These are phyloP conservation scores for Seriola rivoliana DNA, from an alignment of 2,113 vertebrate species.

Conservation along the genomic window DNA sequence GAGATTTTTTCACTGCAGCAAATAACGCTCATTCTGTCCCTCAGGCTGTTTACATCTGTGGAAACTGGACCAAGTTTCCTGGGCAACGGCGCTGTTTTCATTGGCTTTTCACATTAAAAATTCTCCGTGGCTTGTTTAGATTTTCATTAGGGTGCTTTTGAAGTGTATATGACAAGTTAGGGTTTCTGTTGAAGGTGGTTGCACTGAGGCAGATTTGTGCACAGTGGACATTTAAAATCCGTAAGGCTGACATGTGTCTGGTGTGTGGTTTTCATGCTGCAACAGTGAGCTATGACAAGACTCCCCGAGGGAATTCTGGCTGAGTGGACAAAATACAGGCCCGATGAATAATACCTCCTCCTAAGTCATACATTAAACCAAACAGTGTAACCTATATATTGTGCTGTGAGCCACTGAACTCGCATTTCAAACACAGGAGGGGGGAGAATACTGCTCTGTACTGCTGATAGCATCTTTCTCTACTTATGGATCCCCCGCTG, in stretches of 20 bases:
- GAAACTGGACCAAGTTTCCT: conserved; percentile 47
- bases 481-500: not conserved
- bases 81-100: conserved; percentile 40
- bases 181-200: conserved; percentile 6
- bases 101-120: conserved; percentile 52
- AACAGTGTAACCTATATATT: conserved; percentile 24
- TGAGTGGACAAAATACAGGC: conserved; percentile 69
- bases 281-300: conserved; percentile 53
- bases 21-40: conserved; percentile 25
- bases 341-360: conserved; percentile 33
- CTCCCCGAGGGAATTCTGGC: conserved; percentile 44
- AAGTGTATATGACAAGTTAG: conserved; percentile 36
- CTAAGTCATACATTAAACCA: conserved; percentile 35
- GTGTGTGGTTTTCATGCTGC: conserved; percentile 57
- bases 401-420: conserved; percentile 20
- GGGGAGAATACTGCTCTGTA: not conserved
- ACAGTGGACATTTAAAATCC: conserved; percentile 41
- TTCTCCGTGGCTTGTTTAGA: conserved; percentile 45
- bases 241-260: conserved; percentile 36
- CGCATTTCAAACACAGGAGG: conserved; percentile 13
- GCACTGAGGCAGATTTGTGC: not conserved
- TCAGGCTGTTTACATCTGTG: conserved; percentile 51
- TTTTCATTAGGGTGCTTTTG: conserved; percentile 47
- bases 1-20: conserved; percentile 24
- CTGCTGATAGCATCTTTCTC: conserved; percentile 8